These are phyloP conservation scores for Pseudomugil tenellus DNA, from an alignment of 2,797 vertebrate species.

Conservation along the genomic window DNA sequence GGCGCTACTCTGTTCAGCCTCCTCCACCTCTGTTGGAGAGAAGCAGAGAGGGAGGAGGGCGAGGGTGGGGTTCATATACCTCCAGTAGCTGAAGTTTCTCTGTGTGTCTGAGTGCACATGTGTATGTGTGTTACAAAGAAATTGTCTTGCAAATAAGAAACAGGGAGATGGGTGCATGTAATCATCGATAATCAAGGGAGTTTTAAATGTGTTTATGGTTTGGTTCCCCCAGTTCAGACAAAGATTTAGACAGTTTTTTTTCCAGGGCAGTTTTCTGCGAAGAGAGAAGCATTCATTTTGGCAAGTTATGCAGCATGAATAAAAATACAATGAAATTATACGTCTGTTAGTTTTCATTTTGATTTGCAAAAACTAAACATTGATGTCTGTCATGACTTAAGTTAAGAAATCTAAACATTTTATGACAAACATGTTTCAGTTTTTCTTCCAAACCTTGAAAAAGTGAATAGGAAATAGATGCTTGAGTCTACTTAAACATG, in stretches of 20 bases:
- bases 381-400: not conserved
- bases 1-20: constrained; percentile 27
- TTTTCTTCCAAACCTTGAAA: not conserved
- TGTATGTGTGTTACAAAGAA: constrained; percentile 11
- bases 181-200: constrained; percentile 9
- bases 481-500: not conserved
- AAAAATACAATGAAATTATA: not conserved
- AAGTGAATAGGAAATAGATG: not conserved
- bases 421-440: not conserved
- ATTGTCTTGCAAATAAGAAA: constrained; percentile 4
- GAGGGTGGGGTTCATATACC: constrained; percentile 56
- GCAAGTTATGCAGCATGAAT: not conserved
- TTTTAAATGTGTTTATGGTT: not conserved
- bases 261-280: not conserved
- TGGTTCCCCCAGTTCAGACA: not conserved
- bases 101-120: constrained; percentile 14
- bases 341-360: not conserved
- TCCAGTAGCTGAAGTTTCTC: constrained; percentile 37
- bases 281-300: not conserved
- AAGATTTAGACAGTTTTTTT: not conserved
- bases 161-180: not conserved
- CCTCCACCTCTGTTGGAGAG: constrained; percentile 38
- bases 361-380: not conserved
- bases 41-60: constrained; percentile 19
- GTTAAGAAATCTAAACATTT: not conserved